phyloP scores from a whole-genome alignment of 2,113 vertebrate genomes.

The Chlamydotis undulata region DNA sequence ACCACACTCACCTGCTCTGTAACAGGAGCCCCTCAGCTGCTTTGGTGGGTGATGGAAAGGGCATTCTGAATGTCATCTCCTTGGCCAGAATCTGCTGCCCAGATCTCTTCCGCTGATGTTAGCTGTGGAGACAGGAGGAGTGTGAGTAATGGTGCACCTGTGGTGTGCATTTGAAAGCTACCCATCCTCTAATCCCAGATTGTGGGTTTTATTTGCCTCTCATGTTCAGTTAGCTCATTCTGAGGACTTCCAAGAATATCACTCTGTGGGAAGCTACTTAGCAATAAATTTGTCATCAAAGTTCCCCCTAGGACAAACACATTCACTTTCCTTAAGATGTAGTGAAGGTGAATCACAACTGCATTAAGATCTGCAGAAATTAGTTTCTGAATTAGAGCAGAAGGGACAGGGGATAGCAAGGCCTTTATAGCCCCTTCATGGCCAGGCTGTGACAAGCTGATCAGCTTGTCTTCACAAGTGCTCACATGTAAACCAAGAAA shows the following conservation, averaged over 20 bases:
- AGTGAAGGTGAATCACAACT: neutral
- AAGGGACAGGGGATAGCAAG: neutral
- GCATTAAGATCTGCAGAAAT: neutral
- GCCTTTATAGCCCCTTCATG: neutral
- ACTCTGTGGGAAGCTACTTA: neutral
- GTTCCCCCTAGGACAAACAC: neutral
- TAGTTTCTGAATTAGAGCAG: neutral
- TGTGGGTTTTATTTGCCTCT: neutral
- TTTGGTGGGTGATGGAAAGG: conserved; percentile 41
- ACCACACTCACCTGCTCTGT: conserved; percentile 61
- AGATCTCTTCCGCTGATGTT: neutral
- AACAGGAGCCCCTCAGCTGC: conserved; percentile 69
- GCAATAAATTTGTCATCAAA: neutral
- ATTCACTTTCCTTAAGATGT: neutral
- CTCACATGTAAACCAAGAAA: neutral
- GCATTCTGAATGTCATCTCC: neutral
- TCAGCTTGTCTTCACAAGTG: neutral
- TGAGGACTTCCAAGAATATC: neutral
- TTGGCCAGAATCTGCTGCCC: neutral
- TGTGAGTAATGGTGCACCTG: neutral
- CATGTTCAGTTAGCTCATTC: neutral
- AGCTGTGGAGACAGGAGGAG: conserved; percentile 3
- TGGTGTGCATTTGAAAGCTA: neutral
- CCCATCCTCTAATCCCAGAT: neutral
- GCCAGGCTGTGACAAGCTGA: neutral